Evolutionary conservation across 2,797 vertebrate genomes (phyloP).

Genomic region (Pterois miles): DNA sequence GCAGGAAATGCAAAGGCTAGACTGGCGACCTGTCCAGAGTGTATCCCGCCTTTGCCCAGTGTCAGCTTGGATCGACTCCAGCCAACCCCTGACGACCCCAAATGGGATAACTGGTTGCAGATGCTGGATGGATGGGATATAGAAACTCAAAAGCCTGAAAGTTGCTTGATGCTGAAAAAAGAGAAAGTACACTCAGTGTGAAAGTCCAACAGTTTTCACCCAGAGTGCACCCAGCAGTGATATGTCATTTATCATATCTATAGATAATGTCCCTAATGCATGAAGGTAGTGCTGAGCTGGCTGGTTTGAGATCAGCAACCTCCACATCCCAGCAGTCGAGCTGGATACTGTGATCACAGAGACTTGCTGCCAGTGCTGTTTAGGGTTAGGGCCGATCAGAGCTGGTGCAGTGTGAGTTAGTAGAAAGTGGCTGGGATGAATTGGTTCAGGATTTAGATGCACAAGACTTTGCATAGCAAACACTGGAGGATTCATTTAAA

Average conservation of each 20-base stretch:
- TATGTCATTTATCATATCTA: constrained; percentile 23
- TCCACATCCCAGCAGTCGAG: constrained; percentile 9
- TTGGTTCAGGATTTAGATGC: background rate
- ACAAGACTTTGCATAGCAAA: background rate
- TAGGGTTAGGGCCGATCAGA: background rate
- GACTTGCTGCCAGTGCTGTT: constrained; percentile 31
- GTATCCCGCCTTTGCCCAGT: no score
- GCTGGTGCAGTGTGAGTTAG: constrained; percentile 7
- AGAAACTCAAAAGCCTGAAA: background rate
- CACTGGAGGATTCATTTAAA: background rate
- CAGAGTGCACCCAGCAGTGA: constrained; percentile 16
- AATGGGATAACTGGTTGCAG: no score
- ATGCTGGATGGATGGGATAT: no score
- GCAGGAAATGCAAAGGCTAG: no score
- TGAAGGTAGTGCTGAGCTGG: constrained; percentile 25
- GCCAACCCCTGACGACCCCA: no score
- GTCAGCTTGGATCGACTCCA: no score
- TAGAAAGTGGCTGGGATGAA: background rate
- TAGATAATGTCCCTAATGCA: background rate
- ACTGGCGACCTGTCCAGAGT: no score
- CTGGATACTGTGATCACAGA: background rate
- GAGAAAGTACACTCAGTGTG: background rate
- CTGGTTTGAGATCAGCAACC: constrained; percentile 25
- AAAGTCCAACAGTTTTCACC: background rate
- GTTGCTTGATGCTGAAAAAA: background rate